phyloP scores from a whole-genome alignment of 92 coral and sea anemone genomes.

The Phenganax subtilis region DNA sequence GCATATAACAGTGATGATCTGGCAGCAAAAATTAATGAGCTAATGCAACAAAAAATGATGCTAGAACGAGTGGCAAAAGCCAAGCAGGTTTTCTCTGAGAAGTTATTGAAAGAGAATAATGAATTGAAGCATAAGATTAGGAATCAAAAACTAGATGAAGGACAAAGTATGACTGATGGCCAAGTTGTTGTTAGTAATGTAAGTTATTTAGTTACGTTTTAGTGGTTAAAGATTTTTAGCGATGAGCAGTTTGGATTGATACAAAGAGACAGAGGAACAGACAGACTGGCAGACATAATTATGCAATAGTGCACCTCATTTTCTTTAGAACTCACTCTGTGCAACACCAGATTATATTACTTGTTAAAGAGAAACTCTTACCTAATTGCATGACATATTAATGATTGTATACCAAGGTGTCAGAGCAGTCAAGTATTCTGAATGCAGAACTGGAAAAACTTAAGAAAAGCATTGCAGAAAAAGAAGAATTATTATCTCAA shows the following conservation, averaged over 20 bases:
- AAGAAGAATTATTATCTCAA: slow-evolving; percentile 50
- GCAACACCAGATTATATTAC: no score
- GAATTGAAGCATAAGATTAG: background rate
- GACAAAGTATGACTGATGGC: background rate
- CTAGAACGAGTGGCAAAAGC: slow-evolving; percentile 64
- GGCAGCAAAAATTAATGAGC: slow-evolving; percentile 51
- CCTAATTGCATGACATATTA: slow-evolving; percentile 55
- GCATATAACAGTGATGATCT: slow-evolving; percentile 52
- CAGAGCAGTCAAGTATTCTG: slow-evolving; percentile 48
- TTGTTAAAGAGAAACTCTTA: background rate
- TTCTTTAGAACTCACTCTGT: no score
- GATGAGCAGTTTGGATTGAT: no score
- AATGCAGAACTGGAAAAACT: slow-evolving; percentile 57
- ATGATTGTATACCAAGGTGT: slow-evolving; percentile 37
- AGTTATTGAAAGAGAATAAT: slow-evolving; percentile 65
- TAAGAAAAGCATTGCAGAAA: slow-evolving; percentile 55
- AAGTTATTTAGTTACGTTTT: no score
- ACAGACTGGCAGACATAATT: no score
- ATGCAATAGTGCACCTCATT: no score
- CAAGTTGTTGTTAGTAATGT: background rate
- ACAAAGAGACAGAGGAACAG: no score
- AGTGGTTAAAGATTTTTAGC: no score
- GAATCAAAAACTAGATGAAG: background rate
- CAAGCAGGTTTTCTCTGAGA: slow-evolving; percentile 78
- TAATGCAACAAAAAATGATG: slow-evolving; percentile 49